Percentiles rank a stretch among this genome's conserved stretches.
phyloP scores from a whole-genome alignment of 2,797 vertebrate species.

The Philypnodon macrostomus region DNA sequence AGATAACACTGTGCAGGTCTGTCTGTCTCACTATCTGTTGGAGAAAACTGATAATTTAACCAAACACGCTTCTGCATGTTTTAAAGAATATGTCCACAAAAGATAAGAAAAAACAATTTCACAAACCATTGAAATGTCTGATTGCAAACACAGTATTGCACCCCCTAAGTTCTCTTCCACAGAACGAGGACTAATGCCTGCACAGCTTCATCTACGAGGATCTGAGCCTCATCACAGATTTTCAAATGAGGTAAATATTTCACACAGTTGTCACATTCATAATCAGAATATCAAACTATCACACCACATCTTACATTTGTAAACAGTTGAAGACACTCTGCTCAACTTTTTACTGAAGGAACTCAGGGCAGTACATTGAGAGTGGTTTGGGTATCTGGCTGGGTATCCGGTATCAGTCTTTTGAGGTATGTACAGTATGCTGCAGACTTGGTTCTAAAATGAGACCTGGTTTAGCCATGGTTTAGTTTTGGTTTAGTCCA shows the following conservation, averaged over 20 bases:
- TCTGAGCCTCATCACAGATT: conserved; percentile 31
- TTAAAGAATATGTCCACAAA: conserved; percentile 21
- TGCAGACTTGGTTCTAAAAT: too few species aligned
- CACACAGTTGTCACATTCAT: background rate
- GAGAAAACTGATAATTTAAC: conserved; percentile 14
- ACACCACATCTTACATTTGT: conserved; percentile 4
- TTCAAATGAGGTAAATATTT: conserved; percentile 24
- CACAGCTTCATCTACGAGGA: background rate
- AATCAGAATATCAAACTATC: conserved; percentile 24
- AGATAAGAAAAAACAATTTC: conserved; percentile 24
- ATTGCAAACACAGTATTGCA: conserved; percentile 14
- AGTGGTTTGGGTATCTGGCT: too few species aligned
- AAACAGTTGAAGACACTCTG: conserved; percentile 1
- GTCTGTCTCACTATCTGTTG: conserved; percentile 16
- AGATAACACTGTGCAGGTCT: background rate
- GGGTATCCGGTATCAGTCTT: too few species aligned
- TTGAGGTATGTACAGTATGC: too few species aligned
- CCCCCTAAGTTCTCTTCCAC: conserved; percentile 11
- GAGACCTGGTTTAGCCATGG: too few species aligned
- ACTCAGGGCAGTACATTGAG: too few species aligned
- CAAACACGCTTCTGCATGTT: conserved; percentile 5
- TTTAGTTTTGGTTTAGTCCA: too few species aligned
- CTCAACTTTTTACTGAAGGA: background rate
- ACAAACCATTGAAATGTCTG: conserved; percentile 24
- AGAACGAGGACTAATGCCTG: conserved; percentile 21